These are phyloP conservation scores for Darevskia mixta DNA, from an alignment of 2,797 vertebrate genomes.

Conservation along the genomic window DNA sequence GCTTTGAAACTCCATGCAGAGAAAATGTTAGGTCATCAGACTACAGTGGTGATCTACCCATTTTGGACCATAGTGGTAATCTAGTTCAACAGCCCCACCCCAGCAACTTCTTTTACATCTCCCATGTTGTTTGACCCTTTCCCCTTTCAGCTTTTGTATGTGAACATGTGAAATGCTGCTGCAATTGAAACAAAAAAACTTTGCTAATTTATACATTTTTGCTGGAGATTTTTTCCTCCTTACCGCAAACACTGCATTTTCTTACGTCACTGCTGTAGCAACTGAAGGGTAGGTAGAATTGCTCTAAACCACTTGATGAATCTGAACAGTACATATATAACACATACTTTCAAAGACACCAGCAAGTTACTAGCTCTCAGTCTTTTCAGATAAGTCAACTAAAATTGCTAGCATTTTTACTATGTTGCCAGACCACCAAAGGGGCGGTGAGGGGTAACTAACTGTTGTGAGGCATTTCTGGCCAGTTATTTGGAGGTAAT, in stretches of 20 bases:
- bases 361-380: too few species aligned
- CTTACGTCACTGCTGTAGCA: not conserved
- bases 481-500: not conserved
- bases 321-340: too few species aligned
- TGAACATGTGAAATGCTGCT: not conserved
- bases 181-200: not conserved
- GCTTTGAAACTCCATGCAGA: too few species aligned
- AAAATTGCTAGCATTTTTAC: too few species aligned
- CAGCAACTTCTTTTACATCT: not conserved
- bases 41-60: not conserved
- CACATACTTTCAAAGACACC: too few species aligned
- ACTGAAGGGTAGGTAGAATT: not conserved
- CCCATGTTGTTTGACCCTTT: not conserved
- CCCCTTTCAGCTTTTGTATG: not conserved
- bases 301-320: too few species aligned
- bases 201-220: not conserved
- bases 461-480: not conserved
- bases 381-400: too few species aligned
- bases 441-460: not conserved
- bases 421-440: not conserved
- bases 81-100: too few species aligned
- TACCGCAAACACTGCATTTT: not conserved
- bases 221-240: not conserved
- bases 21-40: not conserved
- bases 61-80: not conserved